Conservation (phyloP, 2,888 invertebrate genomes). For the Eurytoma adleriae region DNA sequence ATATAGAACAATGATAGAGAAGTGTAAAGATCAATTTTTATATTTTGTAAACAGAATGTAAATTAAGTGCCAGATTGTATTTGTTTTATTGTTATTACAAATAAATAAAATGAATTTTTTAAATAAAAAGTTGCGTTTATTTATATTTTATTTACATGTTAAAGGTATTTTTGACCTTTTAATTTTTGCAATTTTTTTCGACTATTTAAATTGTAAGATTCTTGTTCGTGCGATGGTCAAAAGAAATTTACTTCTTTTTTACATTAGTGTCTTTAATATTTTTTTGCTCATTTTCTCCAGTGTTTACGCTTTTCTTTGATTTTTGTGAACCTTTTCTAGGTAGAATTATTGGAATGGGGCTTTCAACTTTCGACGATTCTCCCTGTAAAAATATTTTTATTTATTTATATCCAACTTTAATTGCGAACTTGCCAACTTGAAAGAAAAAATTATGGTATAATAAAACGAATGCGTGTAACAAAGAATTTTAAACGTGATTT, state of each 20-base stretch:
- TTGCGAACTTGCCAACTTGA: no score
- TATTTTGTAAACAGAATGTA: conserved; percentile 34
- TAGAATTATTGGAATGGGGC: conserved; percentile 4
- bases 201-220: conserved; percentile 3
- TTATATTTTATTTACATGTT: conserved; percentile 17
- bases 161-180: conserved; percentile 8
- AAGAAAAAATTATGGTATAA: no score
- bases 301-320: conserved; percentile 27
- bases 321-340: conserved; percentile 27
- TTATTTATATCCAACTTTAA: no score
- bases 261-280: not conserved
- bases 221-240: not conserved
- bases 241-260: not conserved
- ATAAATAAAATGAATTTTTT: conserved; percentile 54
- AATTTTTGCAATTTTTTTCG: conserved; percentile 24
- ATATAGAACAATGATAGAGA: no score
- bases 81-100: conserved; percentile 44
- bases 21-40: conserved; percentile 39
- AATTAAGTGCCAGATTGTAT: conserved; percentile 41
- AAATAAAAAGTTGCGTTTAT: conserved; percentile 34
- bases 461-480: no score
- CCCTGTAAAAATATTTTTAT: conserved; percentile 30
- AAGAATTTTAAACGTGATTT: no score
- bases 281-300: conserved; percentile 11
- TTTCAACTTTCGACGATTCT: conserved; percentile 34